These are phyloP conservation scores for Myotis lucifugus DNA, from an alignment of 2,113 vertebrate genomes.

Conservation along the genomic window DNA sequence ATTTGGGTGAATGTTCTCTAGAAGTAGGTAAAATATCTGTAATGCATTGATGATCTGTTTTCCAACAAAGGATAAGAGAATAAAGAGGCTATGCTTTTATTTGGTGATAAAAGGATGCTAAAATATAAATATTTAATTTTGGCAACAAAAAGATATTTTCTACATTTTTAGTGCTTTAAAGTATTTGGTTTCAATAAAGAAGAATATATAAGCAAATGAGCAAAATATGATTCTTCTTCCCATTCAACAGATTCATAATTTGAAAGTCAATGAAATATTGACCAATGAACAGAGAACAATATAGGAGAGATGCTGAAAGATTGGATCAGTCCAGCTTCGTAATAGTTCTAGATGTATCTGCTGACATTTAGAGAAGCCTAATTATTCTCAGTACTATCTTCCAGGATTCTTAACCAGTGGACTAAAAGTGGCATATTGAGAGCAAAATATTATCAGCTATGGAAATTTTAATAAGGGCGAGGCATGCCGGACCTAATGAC, in stretches of 20 bases:
- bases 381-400: neutral
- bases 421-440: neutral
- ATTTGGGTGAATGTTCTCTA: neutral
- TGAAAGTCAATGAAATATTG: neutral
- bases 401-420: neutral
- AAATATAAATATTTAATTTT: conserved; percentile 25
- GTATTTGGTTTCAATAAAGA: neutral
- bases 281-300: neutral
- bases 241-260: neutral
- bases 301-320: neutral
- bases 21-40: neutral
- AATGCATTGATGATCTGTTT: neutral
- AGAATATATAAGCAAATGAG: neutral
- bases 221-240: neutral
- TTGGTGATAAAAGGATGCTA: neutral
- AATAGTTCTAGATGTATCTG: neutral
- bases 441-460: neutral
- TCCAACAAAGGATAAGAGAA: neutral
- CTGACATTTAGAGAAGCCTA: neutral
- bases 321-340: neutral
- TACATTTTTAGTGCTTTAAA: neutral
- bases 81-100: neutral
- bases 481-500: accelerated
- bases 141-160: neutral
- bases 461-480: too few relatives aligned